Evolutionary conservation across 2,113 vertebrate genomes (phyloP).

Genomic region (Sorex fumeus): DNA sequence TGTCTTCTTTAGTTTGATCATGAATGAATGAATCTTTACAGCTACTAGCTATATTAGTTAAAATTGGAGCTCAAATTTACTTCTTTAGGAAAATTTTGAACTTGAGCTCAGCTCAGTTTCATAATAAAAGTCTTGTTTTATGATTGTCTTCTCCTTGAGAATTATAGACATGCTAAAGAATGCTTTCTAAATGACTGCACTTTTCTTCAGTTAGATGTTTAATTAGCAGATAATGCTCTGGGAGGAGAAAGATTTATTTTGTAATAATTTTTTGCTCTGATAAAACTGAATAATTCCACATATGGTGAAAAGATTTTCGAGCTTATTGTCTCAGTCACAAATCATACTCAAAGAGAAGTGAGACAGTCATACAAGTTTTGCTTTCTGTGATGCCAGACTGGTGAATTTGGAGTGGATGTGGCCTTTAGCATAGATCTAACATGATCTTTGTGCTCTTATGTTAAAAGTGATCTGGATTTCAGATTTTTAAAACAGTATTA

Average conservation of each 20-base stretch:
- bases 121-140: conserved; percentile 34
- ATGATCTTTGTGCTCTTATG: not conserved
- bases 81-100: conserved; percentile 42
- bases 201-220: conserved; percentile 42
- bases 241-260: conserved; percentile 12
- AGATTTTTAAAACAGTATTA: not conserved
- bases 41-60: conserved; percentile 63
- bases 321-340: not conserved
- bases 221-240: conserved; percentile 12
- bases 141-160: conserved; percentile 29
- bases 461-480: not conserved
- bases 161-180: conserved; percentile 5
- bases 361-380: not conserved
- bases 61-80: conserved; percentile 60
- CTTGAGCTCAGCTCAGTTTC: not conserved
- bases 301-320: not conserved
- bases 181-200: conserved; percentile 50
- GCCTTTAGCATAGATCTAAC: not conserved
- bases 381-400: not conserved
- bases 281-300: not conserved
- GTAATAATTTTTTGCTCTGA: not conserved
- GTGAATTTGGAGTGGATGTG: not conserved
- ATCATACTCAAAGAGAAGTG: not conserved
- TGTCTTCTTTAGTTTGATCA: conserved; percentile 45
- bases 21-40: not conserved